Conservation (phyloP, 2,888 invertebrate genomes). For the Zonitis immaculata region DNA sequence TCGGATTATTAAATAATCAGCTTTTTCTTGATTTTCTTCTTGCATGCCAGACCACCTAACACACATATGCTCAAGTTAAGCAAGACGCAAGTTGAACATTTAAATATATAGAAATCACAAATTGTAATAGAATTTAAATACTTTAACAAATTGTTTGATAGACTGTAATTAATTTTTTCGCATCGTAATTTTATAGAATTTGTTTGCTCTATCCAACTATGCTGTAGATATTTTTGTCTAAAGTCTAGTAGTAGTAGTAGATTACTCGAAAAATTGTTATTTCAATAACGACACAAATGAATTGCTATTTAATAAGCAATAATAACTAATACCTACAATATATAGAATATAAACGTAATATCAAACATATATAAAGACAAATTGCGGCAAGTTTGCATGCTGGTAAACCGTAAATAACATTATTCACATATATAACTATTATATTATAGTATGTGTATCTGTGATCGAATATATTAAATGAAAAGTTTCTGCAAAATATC, state of each 20-base stretch:
- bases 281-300: slow-evolving; percentile 17
- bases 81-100: too few species aligned
- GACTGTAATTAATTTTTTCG: too few species aligned
- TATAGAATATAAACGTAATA: slow-evolving; percentile 11
- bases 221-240: too few species aligned
- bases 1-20: slow-evolving; percentile 26
- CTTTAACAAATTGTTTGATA: too few species aligned
- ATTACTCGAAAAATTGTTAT: background rate
- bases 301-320: slow-evolving; percentile 16
- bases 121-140: too few species aligned
- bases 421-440: too few species aligned
- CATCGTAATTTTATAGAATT: too few species aligned
- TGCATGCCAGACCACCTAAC: slow-evolving; percentile 18
- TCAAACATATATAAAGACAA: slow-evolving; percentile 15
- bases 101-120: too few species aligned
- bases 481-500: slow-evolving; percentile 3
- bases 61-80: background rate
- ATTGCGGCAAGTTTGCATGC: slow-evolving; percentile 15
- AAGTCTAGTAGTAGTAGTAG: too few species aligned
- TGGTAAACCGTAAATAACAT: slow-evolving; percentile 12
- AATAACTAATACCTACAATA: slow-evolving; percentile 10
- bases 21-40: slow-evolving; percentile 18
- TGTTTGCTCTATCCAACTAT: too few species aligned
- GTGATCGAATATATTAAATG: slow-evolving; percentile 15
- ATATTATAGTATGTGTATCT: too few species aligned